Percentiles rank a stretch among this genome's conserved stretches.
Conservation (phyloP, 2,113 vertebrate species). For the Rutilus rutilus region DNA sequence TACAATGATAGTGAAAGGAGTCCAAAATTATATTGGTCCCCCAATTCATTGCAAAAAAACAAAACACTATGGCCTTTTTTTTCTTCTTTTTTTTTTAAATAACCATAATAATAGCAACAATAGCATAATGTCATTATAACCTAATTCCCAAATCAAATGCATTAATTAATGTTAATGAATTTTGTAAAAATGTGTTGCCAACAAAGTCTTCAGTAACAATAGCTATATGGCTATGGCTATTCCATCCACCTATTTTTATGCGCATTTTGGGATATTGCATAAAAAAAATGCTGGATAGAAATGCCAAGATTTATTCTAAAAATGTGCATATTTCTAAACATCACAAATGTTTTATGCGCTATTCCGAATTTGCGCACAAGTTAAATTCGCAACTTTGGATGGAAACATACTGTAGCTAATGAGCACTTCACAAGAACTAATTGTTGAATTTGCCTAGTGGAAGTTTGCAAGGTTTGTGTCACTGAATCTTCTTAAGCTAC, state of each 20-base stretch:
- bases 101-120: neutral
- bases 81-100: neutral
- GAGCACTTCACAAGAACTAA: neutral
- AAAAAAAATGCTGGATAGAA: too few species aligned
- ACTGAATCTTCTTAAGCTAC: neutral
- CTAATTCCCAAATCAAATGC: neutral
- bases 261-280: too few species aligned
- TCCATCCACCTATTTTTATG: too few species aligned
- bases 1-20: neutral
- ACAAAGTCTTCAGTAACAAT: neutral
- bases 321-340: too few species aligned
- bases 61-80: too few species aligned
- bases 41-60: neutral
- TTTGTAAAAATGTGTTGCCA: neutral
- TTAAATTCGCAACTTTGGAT: too few species aligned
- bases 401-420: neutral
- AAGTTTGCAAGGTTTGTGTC: neutral
- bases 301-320: too few species aligned
- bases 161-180: neutral
- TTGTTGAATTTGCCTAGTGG: neutral
- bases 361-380: too few species aligned
- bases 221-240: too few species aligned
- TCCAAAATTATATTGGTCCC: neutral
- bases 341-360: too few species aligned
- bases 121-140: neutral